Percentiles rank a stretch among this genome's conserved stretches.
These are phyloP conservation scores for Crossaster papposus DNA, from an alignment of 53 echinoderm and acorn worm species.

Conservation along the genomic window DNA sequence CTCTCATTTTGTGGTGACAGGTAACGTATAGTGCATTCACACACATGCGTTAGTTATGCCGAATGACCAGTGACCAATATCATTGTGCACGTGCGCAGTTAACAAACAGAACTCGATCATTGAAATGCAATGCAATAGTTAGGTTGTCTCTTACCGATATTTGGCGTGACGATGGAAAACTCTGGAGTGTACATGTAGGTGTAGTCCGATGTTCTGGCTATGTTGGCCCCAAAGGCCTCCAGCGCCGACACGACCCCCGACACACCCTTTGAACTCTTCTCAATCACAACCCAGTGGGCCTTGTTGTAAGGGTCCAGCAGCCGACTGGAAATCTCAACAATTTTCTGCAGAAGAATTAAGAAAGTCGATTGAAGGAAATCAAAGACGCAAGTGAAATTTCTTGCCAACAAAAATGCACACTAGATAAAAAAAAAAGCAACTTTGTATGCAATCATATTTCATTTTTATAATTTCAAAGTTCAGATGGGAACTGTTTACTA, in stretches of 20 bases:
- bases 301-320: conserved; percentile 81
- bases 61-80: too few species aligned
- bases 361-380: neutral
- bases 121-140: too few species aligned
- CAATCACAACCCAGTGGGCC: conserved; percentile 83
- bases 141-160: conserved; percentile 78
- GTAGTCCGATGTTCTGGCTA: conserved; percentile 78
- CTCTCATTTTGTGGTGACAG: too few species aligned
- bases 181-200: conserved; percentile 88
- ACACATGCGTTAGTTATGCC: too few species aligned
- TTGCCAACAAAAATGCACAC: neutral
- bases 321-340: conserved; percentile 80
- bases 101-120: too few species aligned
- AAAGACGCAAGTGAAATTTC: neutral
- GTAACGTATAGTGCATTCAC: too few species aligned
- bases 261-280: conserved; percentile 74
- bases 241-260: conserved; percentile 81
- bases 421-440: too few species aligned
- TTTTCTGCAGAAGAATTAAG: conserved; percentile 67
- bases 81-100: too few species aligned
- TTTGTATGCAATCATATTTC: neutral
- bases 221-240: conserved; percentile 85
- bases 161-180: conserved; percentile 78
- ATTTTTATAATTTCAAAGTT: too few species aligned
- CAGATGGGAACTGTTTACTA: too few species aligned